phyloP scores from a whole-genome alignment of 2,888 invertebrate species.

The Cactoblastis cactorum region DNA sequence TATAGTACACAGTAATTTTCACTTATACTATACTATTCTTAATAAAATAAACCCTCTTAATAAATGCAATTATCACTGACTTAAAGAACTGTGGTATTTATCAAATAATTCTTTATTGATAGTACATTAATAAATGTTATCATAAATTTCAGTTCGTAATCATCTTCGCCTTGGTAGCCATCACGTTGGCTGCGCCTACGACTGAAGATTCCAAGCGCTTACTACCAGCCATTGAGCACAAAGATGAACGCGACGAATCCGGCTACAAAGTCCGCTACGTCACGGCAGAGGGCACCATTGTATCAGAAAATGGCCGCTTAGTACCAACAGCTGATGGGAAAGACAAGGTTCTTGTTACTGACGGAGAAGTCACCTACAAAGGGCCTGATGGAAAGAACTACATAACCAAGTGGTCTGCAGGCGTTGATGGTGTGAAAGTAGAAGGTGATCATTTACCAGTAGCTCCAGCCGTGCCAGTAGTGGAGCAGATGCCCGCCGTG shows the following conservation, averaged over 20 bases:
- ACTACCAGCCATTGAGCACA: conserved; percentile 40
- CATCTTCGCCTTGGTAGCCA: background rate
- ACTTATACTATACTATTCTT: no score
- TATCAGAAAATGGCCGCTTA: conserved; percentile 45
- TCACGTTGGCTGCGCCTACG: conserved; percentile 10
- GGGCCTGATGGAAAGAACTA: conserved; percentile 52
- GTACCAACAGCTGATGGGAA: conserved; percentile 38
- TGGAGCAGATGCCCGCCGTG: background rate
- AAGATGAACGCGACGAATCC: conserved; percentile 44
- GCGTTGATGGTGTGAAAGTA: conserved; percentile 42
- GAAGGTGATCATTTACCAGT: conserved; percentile 42
- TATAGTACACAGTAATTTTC: no score
- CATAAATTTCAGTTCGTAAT: background rate
- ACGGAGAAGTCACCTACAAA: conserved; percentile 49
- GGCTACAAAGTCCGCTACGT: conserved; percentile 51
- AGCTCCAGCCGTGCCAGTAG: background rate
- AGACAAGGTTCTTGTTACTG: conserved; percentile 41
- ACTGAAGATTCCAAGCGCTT: conserved; percentile 24
- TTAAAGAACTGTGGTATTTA: background rate
- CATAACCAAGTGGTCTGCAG: conserved; percentile 49
- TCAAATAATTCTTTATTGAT: background rate
- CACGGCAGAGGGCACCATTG: conserved; percentile 50
- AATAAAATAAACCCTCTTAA: no score
- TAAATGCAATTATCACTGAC: background rate
- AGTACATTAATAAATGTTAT: background rate